Percentiles rank a stretch among this genome's conserved stretches.
phyloP scores from a whole-genome alignment of 1,140 invertebrate species.

The Drosophila littoralis region DNA sequence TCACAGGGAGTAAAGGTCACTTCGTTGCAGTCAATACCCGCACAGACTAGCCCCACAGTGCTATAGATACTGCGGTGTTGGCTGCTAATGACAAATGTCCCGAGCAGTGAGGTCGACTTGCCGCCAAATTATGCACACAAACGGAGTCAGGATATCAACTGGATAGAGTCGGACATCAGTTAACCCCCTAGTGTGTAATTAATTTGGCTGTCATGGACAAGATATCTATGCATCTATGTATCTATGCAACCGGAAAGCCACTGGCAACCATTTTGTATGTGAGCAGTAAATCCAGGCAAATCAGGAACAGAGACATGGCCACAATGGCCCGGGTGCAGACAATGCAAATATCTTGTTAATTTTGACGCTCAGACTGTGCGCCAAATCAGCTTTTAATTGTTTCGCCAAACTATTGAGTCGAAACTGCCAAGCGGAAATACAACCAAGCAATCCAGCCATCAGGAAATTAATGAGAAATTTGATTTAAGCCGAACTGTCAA shows the following conservation, averaged over 20 bases:
- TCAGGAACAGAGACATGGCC: conserved; percentile 21
- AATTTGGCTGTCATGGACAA: conserved; percentile 34
- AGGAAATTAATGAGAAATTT: conserved; percentile 9
- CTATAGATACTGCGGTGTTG: background rate
- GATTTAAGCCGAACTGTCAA: background rate
- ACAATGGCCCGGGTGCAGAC: background rate
- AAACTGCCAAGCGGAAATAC: background rate
- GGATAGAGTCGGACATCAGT: conserved; percentile 2
- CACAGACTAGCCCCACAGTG: background rate
- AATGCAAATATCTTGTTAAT: conserved; percentile 44
- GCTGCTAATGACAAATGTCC: conserved; percentile 56
- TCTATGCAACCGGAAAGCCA: conserved; percentile 42
- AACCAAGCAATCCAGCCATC: background rate
- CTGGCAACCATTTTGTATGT: conserved; percentile 40
- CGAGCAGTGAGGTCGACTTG: conserved; percentile 1
- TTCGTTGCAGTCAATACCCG: conserved; percentile 5
- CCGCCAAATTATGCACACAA: conserved; percentile 52
- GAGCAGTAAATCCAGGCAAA: conserved; percentile 32
- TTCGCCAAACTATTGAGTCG: background rate
- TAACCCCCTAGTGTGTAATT: conserved; percentile 23
- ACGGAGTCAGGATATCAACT: conserved; percentile 10
- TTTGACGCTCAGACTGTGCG: conserved; percentile 14
- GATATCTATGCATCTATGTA: conserved; percentile 1
- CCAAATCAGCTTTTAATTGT: conserved; percentile 42
- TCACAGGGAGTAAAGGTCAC: conserved; percentile 41